Base-by-base conservation (phyloP, 2,888 invertebrate species). In the Leistus spinibarbis region DNA sequence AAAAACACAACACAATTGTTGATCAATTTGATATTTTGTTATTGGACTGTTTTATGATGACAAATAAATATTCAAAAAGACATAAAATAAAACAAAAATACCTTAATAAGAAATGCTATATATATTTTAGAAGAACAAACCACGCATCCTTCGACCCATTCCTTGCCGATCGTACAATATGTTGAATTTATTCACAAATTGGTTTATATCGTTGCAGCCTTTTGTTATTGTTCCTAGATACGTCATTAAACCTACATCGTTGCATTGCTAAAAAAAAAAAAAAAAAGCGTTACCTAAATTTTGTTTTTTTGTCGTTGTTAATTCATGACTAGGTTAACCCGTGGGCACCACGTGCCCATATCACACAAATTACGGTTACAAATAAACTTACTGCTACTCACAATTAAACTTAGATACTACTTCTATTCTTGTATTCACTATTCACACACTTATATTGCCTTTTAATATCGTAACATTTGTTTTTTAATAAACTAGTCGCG, bases 181-280 rank as follows among this genome's bases (percentile, higher is more conserved):
- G 86, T 98, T 98, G 86, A 99, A 98, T 85, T 97, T 95, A 87
- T 97, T 97, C 76, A 98, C 96, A 86, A 97, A 95, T 87, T 98
- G 96, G 86, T 98, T 97, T 84, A 98, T 93, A 80, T 96, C 96
- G 84, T 98, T 97, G 86, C 97, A 97, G 76, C 97, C 96, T 87
- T 98, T 98, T 1, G 98, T 99, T 80, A 98, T 91, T 3, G 96
- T 94, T 77, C 98, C 98, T 80, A 99, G 89, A 84, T 97, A 98
- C 0, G 98, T 96, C 91, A 98, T 97, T 69, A 99, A 89, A 40
- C 95, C 96, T 62, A 98, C 98, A 86, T 99, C 98, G 85, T 95
- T 95, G 86, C 95, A 95, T 92, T 96, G 96, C 91, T 94, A 86
- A 77, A 88, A 88, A 69, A 78, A 79, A 79, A n/a, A n/a, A 77